A percentile compares a stretch with the other conserved stretches of the same genome.
Conservation (phyloP, 2,797 vertebrate genomes). For the Smutsia gigantea region DNA sequence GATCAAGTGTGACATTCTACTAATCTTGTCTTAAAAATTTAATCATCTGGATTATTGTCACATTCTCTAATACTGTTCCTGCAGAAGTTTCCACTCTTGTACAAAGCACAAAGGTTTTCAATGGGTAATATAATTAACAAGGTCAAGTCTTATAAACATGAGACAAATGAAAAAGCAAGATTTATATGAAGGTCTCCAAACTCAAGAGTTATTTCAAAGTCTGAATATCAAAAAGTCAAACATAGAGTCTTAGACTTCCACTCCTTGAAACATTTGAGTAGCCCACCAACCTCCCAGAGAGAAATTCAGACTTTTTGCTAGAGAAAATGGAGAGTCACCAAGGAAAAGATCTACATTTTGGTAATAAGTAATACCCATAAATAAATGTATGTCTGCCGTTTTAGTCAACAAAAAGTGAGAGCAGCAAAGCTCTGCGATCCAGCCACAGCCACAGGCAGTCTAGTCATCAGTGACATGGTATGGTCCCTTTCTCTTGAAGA, state of each 20-base stretch:
- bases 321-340: background rate
- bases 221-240: background rate
- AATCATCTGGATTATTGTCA: background rate
- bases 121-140: background rate
- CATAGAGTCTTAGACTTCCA: background rate
- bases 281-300: background rate
- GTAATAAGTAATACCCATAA: background rate
- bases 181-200: background rate
- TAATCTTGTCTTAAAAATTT: background rate
- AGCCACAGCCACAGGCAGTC: background rate
- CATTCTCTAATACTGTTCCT: background rate
- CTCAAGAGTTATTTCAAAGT: background rate
- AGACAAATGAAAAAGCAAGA: background rate
- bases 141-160: background rate
- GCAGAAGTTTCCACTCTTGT: background rate
- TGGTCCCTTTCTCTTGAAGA: background rate
- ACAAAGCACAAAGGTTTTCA: background rate
- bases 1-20: constrained; percentile 46
- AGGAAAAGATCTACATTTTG: background rate
- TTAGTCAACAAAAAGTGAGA: background rate
- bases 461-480: background rate
- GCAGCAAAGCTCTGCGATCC: background rate
- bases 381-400: background rate
- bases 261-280: background rate
- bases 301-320: background rate